Evolutionary conservation across 2,888 invertebrate genomes (phyloP), one percentile per base, ranked within the genome.

Genomic region (Dioctria rufipes): DNA sequence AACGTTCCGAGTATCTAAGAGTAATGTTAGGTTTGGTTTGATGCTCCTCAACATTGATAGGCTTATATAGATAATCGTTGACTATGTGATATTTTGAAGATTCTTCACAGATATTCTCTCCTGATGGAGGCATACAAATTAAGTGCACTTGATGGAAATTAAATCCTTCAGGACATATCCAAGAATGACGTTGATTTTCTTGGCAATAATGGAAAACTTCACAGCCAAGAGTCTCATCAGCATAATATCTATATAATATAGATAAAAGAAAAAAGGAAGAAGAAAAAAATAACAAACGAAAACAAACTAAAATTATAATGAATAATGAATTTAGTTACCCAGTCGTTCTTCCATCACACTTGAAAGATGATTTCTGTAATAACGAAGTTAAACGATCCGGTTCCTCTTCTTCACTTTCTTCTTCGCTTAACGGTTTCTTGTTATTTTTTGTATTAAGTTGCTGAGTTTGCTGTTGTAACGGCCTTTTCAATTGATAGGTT

Each of bases 121-220:
- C 94, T 42, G 94, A 94, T 4, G 96, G 96, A 3, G 96, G 96
- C 95, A 97, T 96, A 90, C 97, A 97, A 88, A 97, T 97, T 83
- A 97, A 90, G 87, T 97, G 97, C 11, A 97, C 96, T 93, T 96
- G 91, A 78, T 90, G 89, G 85, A 89, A 89, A 9, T 87, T 88
- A 77, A 97, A 96, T 80, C 96, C 96, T 85, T 96, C 95, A 0
- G 97, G 97, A 85, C 97, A 97, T 85, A 97, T 94, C 96, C 97
- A 97, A 3, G 96, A 96, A 89, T 97, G 96, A 86, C 94, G 94
- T 58, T 95, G 95, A 85, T 94, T 95, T 85, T 96, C 96, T 87
- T 96, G 96, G 87, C 97, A 97, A 89, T 97, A 97, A 87, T 97
- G 97, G 92, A 97, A 97, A 58, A 97, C 96, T 89, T 97, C 96